phyloP scores from a whole-genome alignment of 2,888 invertebrate genomes.

The Cheilosia grossa region DNA sequence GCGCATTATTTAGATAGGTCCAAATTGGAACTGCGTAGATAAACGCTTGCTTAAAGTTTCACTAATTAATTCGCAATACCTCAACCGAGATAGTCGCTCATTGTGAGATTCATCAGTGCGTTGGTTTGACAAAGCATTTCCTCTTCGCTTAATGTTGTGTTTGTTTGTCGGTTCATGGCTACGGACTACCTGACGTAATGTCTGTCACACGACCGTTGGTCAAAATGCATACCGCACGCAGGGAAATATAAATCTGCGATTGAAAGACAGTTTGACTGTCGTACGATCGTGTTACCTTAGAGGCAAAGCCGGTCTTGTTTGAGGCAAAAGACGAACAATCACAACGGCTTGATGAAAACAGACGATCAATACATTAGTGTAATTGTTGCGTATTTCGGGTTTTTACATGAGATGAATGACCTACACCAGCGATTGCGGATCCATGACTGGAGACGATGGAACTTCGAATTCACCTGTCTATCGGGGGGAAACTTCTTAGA shows the following conservation, averaged over 20 bases:
- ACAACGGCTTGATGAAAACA: constrained; percentile 9
- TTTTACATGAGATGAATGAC: background rate
- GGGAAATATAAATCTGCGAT: background rate
- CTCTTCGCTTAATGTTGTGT: constrained; percentile 3
- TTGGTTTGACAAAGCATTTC: background rate
- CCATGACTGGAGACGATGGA: no score
- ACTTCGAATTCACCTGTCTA: no score
- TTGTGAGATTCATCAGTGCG: constrained; percentile 1
- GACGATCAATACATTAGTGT: background rate
- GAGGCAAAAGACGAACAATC: background rate
- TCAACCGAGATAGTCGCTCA: background rate
- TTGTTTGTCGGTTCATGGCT: background rate
- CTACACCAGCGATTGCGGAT: background rate
- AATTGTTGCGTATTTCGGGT: background rate
- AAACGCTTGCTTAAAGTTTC: constrained; percentile 4
- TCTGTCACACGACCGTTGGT: constrained; percentile 3
- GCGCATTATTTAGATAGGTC: background rate
- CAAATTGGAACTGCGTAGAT: constrained; percentile 38
- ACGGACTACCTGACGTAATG: constrained; percentile 5
- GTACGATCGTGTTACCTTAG: constrained; percentile 12
- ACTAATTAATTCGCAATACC: constrained; percentile 14
- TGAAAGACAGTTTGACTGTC: background rate
- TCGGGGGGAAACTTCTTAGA: no score
- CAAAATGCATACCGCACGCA: background rate
- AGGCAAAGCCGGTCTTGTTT: constrained; percentile 21